phyloP scores from a whole-genome alignment of 2,888 invertebrate species.

The Dicyrtomina minuta region DNA sequence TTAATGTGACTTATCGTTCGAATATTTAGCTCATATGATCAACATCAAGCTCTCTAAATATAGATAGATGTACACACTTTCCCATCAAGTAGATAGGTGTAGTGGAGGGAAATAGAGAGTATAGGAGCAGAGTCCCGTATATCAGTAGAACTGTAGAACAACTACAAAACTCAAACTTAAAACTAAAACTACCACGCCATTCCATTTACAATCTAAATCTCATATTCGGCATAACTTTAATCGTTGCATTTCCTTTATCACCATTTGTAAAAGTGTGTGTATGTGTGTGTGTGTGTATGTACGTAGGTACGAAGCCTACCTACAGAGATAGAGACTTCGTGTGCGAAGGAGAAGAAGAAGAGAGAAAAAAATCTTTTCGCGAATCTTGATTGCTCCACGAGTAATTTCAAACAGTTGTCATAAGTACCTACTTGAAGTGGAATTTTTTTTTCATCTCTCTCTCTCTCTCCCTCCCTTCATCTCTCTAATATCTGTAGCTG shows the following conservation, averaged over 20 bases:
- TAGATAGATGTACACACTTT: too few species aligned
- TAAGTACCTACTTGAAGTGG: conserved; percentile 23
- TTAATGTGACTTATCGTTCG: too few species aligned
- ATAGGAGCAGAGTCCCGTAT: too few species aligned
- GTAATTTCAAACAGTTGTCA: conserved; percentile 22
- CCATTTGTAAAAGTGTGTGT: background rate
- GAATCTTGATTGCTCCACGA: conserved; percentile 20
- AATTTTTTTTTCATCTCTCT: conserved; percentile 16
- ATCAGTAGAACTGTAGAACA: too few species aligned
- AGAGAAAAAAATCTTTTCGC: conserved; percentile 9
- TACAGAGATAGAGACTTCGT: too few species aligned
- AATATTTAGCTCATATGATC: too few species aligned
- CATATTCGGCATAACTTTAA: conserved; percentile 20
- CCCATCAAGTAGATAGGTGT: too few species aligned
- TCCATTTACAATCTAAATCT: background rate
- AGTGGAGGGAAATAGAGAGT: background rate
- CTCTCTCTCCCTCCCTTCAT: conserved; percentile 10
- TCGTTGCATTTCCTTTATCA: conserved; percentile 8
- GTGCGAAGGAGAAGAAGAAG: background rate
- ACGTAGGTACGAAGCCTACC: background rate
- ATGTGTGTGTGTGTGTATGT: background rate
- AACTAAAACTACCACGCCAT: too few species aligned
- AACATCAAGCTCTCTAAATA: too few species aligned
- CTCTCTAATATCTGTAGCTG: background rate
- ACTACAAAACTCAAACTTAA: too few species aligned